phyloP scores from a whole-genome alignment of 1,140 invertebrate species.

The Neoseiulus cucumeris region DNA sequence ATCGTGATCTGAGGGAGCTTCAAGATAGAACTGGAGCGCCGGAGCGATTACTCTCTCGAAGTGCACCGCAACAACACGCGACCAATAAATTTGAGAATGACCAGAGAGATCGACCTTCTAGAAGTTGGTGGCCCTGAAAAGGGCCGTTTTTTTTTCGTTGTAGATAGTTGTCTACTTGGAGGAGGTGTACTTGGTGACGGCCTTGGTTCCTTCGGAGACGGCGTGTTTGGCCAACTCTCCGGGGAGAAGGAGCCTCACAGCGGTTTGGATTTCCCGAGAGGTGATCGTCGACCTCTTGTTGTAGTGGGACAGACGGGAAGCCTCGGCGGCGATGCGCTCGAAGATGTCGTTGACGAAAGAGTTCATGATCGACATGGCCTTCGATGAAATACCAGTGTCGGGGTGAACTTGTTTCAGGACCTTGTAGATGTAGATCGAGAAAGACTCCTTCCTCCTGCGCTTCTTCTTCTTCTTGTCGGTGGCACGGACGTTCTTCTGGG shows the following conservation, averaged over 20 bases:
- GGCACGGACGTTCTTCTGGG: conserved; percentile 12
- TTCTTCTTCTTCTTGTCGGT: conserved; percentile 16
- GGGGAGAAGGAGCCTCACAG: conserved; percentile 27
- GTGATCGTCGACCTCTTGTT: conserved; percentile 27
- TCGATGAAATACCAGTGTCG: conserved; percentile 40
- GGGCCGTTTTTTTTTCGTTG: too few relatives aligned
- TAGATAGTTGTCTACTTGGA: conserved; percentile 27
- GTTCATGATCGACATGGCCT: conserved; percentile 32
- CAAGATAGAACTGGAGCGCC: too few relatives aligned
- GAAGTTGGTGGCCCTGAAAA: too few relatives aligned
- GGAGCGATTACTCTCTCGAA: too few relatives aligned
- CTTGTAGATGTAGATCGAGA: conserved; percentile 46
- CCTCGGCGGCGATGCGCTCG: conserved; percentile 27
- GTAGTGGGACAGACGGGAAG: conserved; percentile 24
- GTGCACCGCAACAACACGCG: too few relatives aligned
- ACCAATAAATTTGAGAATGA: too few relatives aligned
- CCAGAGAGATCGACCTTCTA: too few relatives aligned
- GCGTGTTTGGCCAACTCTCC: conserved; percentile 31
- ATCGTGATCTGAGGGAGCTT: too few relatives aligned
- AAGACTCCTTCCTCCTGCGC: conserved; percentile 38
- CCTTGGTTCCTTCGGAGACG: conserved; percentile 32
- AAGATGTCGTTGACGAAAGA: conserved; percentile 31
- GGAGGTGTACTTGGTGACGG: conserved; percentile 31
- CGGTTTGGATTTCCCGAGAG: conserved; percentile 28
- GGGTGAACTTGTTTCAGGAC: conserved; percentile 51